Percentiles rank a stretch among this genome's conserved stretches.
phyloP scores from a whole-genome alignment of 2,113 vertebrate genomes.

The Ramphastos sulfuratus region DNA sequence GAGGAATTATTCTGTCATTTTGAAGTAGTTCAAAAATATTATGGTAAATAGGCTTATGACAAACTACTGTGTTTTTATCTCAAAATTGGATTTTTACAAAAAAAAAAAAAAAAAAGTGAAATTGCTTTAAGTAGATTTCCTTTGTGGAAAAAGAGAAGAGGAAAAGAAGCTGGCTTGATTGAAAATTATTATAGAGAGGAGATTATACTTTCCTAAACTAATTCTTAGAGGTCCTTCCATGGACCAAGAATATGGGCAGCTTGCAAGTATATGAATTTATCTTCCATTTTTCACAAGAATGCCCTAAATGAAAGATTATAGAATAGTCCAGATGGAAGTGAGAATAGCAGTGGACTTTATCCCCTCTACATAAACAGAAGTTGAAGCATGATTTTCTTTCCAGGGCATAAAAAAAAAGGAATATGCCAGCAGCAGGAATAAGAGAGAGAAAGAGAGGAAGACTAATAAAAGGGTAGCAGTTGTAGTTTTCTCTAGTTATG shows the following conservation, averaged over 20 bases:
- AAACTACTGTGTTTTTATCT: not conserved
- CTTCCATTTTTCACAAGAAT: not conserved
- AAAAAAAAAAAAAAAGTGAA: not conserved
- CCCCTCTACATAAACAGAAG: not conserved
- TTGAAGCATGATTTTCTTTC: not conserved
- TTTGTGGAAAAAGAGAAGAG: not conserved
- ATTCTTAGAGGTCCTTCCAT: not conserved
- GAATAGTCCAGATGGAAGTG: not conserved
- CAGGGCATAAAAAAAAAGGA: not conserved
- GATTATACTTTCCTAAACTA: not conserved
- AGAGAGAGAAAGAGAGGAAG: not conserved
- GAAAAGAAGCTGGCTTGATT: not conserved
- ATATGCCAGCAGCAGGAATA: not conserved
- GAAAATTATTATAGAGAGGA: not conserved
- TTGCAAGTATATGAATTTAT: not conserved
- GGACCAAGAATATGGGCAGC: not conserved
- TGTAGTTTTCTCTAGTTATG: not conserved
- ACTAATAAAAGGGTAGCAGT: not conserved
- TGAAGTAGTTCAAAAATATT: not conserved
- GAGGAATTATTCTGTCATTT: not conserved
- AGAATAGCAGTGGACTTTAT: not conserved
- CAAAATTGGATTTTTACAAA: not conserved
- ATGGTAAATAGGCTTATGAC: not conserved
- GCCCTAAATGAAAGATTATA: not conserved
- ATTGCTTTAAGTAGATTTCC: not conserved